Base-by-base conservation (phyloP, 2,113 vertebrate species). In the Calypte anna region DNA sequence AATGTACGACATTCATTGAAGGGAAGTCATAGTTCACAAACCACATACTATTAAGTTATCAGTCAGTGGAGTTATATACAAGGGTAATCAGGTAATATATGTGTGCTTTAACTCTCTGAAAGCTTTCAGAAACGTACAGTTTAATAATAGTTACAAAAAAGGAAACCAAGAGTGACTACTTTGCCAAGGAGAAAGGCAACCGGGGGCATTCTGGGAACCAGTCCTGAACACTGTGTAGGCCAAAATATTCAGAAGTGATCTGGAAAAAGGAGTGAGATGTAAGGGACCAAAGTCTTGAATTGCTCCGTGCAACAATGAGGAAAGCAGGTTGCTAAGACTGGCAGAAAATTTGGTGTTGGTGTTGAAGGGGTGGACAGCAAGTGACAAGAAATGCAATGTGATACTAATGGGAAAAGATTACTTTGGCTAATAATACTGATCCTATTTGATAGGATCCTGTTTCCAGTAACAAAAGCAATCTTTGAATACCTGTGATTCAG, bases 71-170 rank as follows among this genome's bases (percentile, higher is more conserved):
- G 25, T 20, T 78, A 40, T 62, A 74, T 78, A 50, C 53, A 62
- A 66, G 17, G 15, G 8, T 53, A 74, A 44, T 73, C 24, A 91
- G n/a, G 33, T 0, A 1, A 77, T 48, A 51, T 2, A 2, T 0
- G 0, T 36, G 4, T 48, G 7, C 13, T 78, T 7, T 5, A 22
- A 51, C 13, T 62, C 21, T 48, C n/a, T 58, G 53, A 70, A 92
- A 75, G 14, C 21, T 79, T 85, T 82, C 48, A 70, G 48, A 82
- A 85, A 46, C n/a, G 23, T 77, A 14, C 1, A 4, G 28, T 78
- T 84, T 85, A 58, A 44, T 50, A 50, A 67, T 4, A 2, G 36
- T 48, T 74, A 62, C 23, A 67, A 54, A 88, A 53, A 10, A 66
- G 21, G 30, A 86, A 54, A 64, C 7, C 7, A 31, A 46, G n/a